phyloP scores from a whole-genome alignment of 1,140 invertebrate genomes.

The Drosophila bipectinata region DNA sequence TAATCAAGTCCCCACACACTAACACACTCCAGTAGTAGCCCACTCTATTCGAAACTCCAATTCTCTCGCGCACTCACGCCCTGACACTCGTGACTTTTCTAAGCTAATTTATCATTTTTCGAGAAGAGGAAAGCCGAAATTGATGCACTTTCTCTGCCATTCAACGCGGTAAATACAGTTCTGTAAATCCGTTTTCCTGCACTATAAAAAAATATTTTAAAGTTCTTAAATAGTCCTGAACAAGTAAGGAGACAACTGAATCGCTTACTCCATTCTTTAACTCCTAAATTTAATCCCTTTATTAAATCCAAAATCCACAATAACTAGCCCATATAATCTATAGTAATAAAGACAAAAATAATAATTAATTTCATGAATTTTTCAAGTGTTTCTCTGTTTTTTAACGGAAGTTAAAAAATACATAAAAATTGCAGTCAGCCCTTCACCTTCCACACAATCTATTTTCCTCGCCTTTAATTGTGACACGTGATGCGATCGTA shows the following conservation, averaged over 20 bases:
- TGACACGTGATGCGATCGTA: conserved; percentile 46
- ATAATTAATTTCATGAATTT: background rate
- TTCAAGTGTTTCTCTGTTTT: conserved; percentile 1
- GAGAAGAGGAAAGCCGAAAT: conserved; percentile 39
- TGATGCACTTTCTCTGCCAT: conserved; percentile 63
- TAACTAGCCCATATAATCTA: no score
- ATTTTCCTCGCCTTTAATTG: conserved; percentile 53
- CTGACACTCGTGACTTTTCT: conserved; percentile 77
- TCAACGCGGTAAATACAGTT: conserved; percentile 24
- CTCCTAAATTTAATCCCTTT: no score
- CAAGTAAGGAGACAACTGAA: no score
- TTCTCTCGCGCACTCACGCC: conserved; percentile 62
- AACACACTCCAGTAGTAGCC: conserved; percentile 21
- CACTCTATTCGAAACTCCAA: conserved; percentile 53
- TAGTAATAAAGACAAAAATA: no score
- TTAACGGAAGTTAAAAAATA: conserved; percentile 55
- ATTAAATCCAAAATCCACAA: no score
- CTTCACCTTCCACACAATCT: conserved; percentile 60
- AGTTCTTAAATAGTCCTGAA: background rate
- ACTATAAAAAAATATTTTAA: conserved; percentile 2
- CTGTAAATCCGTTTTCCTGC: conserved; percentile 24
- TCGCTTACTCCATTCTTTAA: no score
- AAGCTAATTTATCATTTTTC: conserved; percentile 69
- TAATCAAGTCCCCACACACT: conserved; percentile 69
- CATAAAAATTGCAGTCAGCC: conserved; percentile 57